Evolutionary conservation across 2,888 invertebrate genomes (phyloP), one percentile per base, ranked within the genome.

Genomic region (Machimus rusticus): DNA sequence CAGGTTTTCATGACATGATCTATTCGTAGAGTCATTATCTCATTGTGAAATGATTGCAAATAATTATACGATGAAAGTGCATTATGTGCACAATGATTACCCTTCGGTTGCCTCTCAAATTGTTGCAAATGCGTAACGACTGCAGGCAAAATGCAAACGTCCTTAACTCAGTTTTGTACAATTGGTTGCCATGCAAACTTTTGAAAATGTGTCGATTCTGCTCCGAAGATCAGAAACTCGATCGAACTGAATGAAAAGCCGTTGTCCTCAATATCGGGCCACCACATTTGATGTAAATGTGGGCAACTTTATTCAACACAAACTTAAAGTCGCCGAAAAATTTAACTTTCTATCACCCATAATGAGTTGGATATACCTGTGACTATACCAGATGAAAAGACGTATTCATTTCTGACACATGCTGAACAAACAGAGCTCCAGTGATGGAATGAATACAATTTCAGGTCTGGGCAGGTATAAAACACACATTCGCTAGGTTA

Each of bases 21-120:
- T 66, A 66, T 66, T 66, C 66, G 66, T 23, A 66, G 66, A 66
- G 31, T 81, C 28, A 81, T 81, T 81, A 55, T 81, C 28, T 81
- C n/a, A 34, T 81, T 81, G 81, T 39, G 39, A 85, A 85, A 85
- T 86, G 43, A 86, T 86, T 86, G 78, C 74, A 78, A 86, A 86
- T 86, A 86, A 86, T 86, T 86, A 86, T 39, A 86, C 77, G 57
- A 86, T 86, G 77, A 78, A 37, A 76, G 77, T 78, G 86, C 77
- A 78, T 86, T 77, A 51, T 86, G 76, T 46, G 57, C 82, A 34
- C 37, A n/a, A 37, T 57, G 57, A 82, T 82, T 82, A 82, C 82
- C 37, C 34, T 31, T 76, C 82, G 57, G 37, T 4, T 82, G 28
- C 31, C 19, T 57, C 12, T 82, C 6, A 82, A 82, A 57, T 82